Evolutionary conservation across 1,140 invertebrate genomes (phyloP), one percentile per base, ranked within the genome.

Genomic region (Gryllus bimaculatus): DNA sequence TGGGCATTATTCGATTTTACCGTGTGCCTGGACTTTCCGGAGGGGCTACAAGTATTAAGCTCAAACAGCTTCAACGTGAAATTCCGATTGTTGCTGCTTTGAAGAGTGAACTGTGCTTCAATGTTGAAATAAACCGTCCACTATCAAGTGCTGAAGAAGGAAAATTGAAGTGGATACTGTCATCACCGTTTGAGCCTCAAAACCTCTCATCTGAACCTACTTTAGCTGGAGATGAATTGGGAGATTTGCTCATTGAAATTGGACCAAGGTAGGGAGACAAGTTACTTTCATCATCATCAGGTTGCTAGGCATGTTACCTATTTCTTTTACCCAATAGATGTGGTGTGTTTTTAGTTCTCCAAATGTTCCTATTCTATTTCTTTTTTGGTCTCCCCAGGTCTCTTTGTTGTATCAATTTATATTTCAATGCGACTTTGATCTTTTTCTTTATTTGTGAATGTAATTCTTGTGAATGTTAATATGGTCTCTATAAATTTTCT

Each of bases 211-310:
- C 80, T 78, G 82, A 86, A 81, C 83, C 87, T 12, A 83, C 85
- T 18, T 85, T 86, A 26, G 86, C 87, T 73, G 82, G 83, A 78
- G 81, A 85, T 18, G 78, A 83, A 74, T 79, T 83, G 66, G 83
- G 88, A 81, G 85, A 87, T 78, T 81, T 89, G 7, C 79, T 93
- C 47, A 90, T 94, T 82, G 94, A 95, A 89, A 93, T 94, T 85
- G 94, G 94, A 47, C 94, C 94, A 66, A 91, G 92, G 88, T 93
- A 89, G n/a, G n/a, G n/a, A n/a, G n/a, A n/a, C n/a, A n/a, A n/a
- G n/a, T n/a, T n/a, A n/a, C 83, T 78, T 79, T 75, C 20, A 2
- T 47, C 15, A 5, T 66, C 39, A 21, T n/a, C n/a, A n/a, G n/a
- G n/a, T n/a, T n/a, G n/a, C n/a, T n/a, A 47, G 18, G 8, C 20